phyloP scores from a whole-genome alignment of 2,113 vertebrate species.

The Gavia stellata region DNA sequence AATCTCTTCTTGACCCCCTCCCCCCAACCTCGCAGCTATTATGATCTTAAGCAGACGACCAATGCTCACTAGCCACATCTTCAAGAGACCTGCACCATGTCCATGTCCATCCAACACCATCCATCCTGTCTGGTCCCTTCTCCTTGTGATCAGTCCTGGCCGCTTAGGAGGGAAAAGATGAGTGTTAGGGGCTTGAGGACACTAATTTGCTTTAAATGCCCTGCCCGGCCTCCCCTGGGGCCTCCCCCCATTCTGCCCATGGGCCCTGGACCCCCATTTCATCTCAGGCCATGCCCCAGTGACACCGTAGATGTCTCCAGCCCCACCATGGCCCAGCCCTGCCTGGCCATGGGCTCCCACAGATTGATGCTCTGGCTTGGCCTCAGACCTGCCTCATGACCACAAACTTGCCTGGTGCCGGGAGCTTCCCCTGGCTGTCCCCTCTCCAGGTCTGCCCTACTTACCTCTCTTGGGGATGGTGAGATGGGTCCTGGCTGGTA shows the following conservation, averaged over 20 bases:
- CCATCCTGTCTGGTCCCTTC: background rate
- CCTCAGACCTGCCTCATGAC: background rate
- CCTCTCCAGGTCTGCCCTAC: background rate
- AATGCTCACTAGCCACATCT: background rate
- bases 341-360: background rate
- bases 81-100: background rate
- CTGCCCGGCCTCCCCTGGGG: background rate
- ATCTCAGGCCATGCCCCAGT: background rate
- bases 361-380: background rate
- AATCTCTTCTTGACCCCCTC: background rate
- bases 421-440: background rate
- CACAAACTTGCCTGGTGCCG: background rate
- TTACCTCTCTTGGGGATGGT: background rate
- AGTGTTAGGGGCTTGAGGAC: background rate
- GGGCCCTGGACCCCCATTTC: background rate
- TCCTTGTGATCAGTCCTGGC: background rate
- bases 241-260: background rate
- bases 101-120: background rate
- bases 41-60: background rate
- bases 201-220: background rate
- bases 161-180: background rate
- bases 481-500: background rate
- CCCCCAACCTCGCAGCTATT: background rate
- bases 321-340: background rate
- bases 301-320: rapidly evolving